Evolutionary conservation across 1,140 invertebrate genomes (phyloP).

Genomic region (Tetramorium simillimum): DNA sequence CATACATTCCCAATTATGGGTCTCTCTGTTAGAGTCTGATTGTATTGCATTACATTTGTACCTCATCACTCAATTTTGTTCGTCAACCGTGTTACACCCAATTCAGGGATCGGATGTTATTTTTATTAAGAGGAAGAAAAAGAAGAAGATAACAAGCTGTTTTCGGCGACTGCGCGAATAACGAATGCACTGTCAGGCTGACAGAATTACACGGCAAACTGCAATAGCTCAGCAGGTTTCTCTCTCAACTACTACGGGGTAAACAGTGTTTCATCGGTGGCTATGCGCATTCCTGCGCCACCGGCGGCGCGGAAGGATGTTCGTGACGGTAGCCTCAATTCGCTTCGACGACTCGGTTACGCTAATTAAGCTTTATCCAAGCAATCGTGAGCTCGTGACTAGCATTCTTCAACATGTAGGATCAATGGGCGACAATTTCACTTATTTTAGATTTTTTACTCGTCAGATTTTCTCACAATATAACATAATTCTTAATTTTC

Average conservation of each 20-base stretch:
- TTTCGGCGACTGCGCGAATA: background rate
- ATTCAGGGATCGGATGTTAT: too few relatives aligned
- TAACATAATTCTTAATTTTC: background rate
- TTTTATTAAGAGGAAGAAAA: too few relatives aligned
- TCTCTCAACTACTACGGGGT: background rate
- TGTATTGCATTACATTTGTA: too few relatives aligned
- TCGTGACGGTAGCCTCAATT: background rate
- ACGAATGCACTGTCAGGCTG: background rate
- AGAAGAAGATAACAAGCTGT: too few relatives aligned
- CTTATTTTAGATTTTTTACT: background rate
- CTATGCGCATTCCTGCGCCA: background rate
- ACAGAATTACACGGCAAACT: conserved; percentile 1
- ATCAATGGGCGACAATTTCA: background rate
- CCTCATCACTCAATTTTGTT: too few relatives aligned
- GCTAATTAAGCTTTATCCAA: conserved; percentile 40
- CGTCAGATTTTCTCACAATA: too few relatives aligned
- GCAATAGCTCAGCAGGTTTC: conserved; percentile 33
- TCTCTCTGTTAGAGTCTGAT: too few relatives aligned
- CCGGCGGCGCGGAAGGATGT: background rate
- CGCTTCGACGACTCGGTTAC: background rate
- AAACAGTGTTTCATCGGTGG: conserved; percentile 23
- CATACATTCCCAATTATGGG: too few relatives aligned
- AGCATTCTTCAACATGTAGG: background rate
- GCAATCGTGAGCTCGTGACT: background rate
- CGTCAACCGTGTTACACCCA: too few relatives aligned